Percentiles rank a stretch among this genome's conserved stretches.
Conservation (phyloP, 2,888 invertebrate genomes). For the Euzophera pinguis region DNA sequence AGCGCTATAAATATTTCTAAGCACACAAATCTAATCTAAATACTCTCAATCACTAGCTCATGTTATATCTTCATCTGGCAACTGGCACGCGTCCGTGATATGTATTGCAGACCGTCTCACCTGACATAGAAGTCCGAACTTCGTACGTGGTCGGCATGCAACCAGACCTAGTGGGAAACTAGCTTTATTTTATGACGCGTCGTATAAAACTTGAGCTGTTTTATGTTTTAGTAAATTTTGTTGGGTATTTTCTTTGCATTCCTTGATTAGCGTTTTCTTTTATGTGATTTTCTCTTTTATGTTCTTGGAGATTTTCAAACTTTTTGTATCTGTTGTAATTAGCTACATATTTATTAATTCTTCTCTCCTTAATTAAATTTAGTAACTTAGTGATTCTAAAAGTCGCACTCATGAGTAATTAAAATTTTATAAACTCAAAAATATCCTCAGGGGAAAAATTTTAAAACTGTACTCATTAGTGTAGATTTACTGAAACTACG, state of each 20-base stretch:
- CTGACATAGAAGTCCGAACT: constrained; percentile 14
- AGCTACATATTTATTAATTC: too few species aligned
- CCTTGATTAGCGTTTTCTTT: not conserved
- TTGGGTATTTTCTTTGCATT: not conserved
- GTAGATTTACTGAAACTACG: too few species aligned
- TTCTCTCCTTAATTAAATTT: too few species aligned
- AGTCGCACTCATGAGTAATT: too few species aligned
- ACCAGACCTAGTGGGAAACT: not conserved
- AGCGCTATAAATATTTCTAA: not conserved
- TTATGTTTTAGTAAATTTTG: not conserved
- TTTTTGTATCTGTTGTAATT: not conserved
- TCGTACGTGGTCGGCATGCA: constrained; percentile 12
- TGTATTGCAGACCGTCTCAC: constrained; percentile 12
- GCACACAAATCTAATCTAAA: not conserved
- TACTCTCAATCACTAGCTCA: not conserved
- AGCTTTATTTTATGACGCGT: constrained; percentile 8
- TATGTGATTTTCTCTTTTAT: not conserved
- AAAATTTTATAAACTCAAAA: too few species aligned
- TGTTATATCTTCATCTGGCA: constrained; percentile 3
- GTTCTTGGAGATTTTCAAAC: not conserved
- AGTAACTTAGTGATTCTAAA: too few species aligned
- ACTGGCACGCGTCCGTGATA: constrained; percentile 14
- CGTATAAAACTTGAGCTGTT: constrained; percentile 1
- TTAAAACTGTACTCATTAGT: too few species aligned
- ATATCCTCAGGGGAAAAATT: too few species aligned